These are phyloP conservation scores for Pipistrellus nathusii DNA, from an alignment of 2,797 vertebrate species.

Conservation along the genomic window DNA sequence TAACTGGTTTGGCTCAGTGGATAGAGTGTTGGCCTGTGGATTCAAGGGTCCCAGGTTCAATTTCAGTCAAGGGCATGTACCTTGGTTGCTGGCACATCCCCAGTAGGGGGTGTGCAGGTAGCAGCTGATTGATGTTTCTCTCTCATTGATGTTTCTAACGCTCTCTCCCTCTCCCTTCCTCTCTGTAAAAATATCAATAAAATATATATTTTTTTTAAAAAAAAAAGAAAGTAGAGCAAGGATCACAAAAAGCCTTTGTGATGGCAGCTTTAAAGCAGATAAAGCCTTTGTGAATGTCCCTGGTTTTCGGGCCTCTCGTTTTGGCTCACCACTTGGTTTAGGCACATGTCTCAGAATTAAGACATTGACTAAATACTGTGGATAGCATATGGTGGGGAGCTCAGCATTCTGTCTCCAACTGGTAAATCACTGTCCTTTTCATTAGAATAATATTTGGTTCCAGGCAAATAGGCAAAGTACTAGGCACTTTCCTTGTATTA, in stretches of 20 bases:
- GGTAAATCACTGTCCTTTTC: background rate
- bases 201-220: too few relatives aligned
- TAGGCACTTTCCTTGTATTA: background rate
- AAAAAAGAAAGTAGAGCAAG: too few relatives aligned
- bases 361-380: background rate
- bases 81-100: too few relatives aligned
- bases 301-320: background rate
- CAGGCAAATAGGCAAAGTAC: slow-evolving; percentile 44
- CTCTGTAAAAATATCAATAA: too few relatives aligned
- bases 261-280: background rate
- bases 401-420: background rate
- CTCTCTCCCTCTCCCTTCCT: too few relatives aligned
- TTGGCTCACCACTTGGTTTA: background rate
- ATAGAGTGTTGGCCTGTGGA: too few relatives aligned
- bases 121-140: too few relatives aligned
- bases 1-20: too few relatives aligned
- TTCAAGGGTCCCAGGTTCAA: too few relatives aligned
- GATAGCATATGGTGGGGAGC: background rate
- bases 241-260: background rate
- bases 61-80: too few relatives aligned
- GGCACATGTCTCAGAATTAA: background rate
- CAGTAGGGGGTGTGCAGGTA: too few relatives aligned
- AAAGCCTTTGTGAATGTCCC: background rate
- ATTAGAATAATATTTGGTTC: background rate
- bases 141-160: too few relatives aligned